Evolutionary conservation across 2,888 invertebrate species (phyloP), one percentile per base, ranked within the genome.

Genomic region (Heterodera filipjevi): DNA sequence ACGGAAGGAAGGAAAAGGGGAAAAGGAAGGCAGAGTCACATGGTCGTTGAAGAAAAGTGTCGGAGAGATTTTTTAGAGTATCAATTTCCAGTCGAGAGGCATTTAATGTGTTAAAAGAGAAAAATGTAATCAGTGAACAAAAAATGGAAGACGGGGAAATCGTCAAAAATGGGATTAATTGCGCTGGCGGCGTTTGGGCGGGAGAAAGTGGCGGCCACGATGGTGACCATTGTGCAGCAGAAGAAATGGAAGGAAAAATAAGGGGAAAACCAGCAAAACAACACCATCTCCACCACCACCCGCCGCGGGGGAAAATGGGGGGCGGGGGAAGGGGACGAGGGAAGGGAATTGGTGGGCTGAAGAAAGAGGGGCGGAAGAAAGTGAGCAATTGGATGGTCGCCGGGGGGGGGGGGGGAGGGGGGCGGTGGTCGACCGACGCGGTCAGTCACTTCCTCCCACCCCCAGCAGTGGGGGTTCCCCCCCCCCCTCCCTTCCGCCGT

Each of bases 171-270:
- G 59, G 10, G 16, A 49, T 19, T 14, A 19, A 49, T 49, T 49
- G 49, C 49, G 39, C 39, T 53, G n/a, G 59, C 27, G 59, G 59
- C 19, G 59, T 59, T 59, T 59, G 59, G n/a, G 59, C n/a, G 59
- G 59, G 59, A 27, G 59, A 27, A 3, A 27, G 59, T 16, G 59
- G n/a, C 19, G 59, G 59, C 6, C 27, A 27, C 3, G 8, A 12
- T 8, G 59, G 59, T 27, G 53, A 59, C 6, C 59, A 59, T 59
- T 59, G 49, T 59, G n/a, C 59, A 59, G n/a, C 59, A 27, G 59
- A n/a, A 59, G 59, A 59, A 59, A 59, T 59, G 8, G 59, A n/a
- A 59, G 22, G n/a, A 59, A 59, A 59, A 39, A 39, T 39, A 39
- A 10, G 39, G 39, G 39, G 39, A 39, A n/a, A 39, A 39, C 39